A percentile compares a stretch with the other conserved stretches of the same genome.
phyloP scores from a whole-genome alignment of 2,888 invertebrate genomes.

The Temnothorax unifasciatus region DNA sequence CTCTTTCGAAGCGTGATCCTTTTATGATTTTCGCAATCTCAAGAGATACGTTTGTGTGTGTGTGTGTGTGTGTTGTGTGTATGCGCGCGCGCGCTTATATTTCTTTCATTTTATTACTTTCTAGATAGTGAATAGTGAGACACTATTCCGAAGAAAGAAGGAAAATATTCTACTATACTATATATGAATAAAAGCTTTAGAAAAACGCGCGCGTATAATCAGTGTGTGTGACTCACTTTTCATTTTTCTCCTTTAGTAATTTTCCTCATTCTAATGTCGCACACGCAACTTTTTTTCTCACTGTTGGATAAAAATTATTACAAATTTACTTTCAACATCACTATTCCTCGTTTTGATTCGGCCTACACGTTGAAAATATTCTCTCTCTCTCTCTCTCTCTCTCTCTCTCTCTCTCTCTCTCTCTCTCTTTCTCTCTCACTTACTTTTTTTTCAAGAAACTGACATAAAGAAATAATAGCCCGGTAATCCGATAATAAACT shows the following conservation, averaged over 20 bases:
- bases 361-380: slow-evolving; percentile 5
- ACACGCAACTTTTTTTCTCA: slow-evolving; percentile 66
- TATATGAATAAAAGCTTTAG: slow-evolving; percentile 11
- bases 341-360: neutral
- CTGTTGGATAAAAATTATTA: slow-evolving; percentile 49
- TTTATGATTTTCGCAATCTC: neutral
- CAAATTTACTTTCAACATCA: slow-evolving; percentile 6
- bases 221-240: slow-evolving; percentile 75
- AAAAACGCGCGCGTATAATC: slow-evolving; percentile 66
- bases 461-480: slow-evolving; percentile 80
- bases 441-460: slow-evolving; percentile 80
- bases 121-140: neutral
- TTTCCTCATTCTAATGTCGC: slow-evolving; percentile 69
- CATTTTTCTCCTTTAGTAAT: slow-evolving; percentile 61
- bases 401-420: too few species aligned
- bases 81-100: neutral
- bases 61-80: too few species aligned
- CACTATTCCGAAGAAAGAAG: neutral
- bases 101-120: slow-evolving; percentile 9
- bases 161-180: neutral
- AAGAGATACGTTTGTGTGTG: neutral
- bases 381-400: too few species aligned
- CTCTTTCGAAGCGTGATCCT: slow-evolving; percentile 59
- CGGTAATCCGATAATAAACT: slow-evolving; percentile 81
- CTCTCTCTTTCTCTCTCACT: slow-evolving; percentile 8